These are phyloP conservation scores for Pocota personata DNA, from an alignment of 2,888 invertebrate species.

Conservation along the genomic window DNA sequence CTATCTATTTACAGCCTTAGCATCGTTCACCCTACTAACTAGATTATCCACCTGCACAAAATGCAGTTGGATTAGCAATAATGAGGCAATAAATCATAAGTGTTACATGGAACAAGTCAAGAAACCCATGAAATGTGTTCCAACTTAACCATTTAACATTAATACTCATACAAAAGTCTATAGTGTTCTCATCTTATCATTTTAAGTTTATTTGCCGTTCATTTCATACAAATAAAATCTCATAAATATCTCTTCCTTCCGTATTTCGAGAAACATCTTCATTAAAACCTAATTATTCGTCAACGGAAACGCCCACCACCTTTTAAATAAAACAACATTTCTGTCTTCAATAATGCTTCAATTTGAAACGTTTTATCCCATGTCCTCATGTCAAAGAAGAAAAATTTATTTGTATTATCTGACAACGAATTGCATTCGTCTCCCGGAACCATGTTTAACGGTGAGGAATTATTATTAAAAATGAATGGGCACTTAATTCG, in stretches of 20 bases:
- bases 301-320: constrained; percentile 45
- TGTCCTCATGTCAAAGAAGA: background rate
- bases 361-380: background rate
- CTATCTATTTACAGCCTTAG: too few species aligned
- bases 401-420: constrained; percentile 54
- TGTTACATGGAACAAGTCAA: too few species aligned
- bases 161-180: too few species aligned
- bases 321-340: constrained; percentile 4
- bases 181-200: background rate
- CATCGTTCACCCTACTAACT: too few species aligned
- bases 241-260: constrained; percentile 8
- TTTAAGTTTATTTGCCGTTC: background rate
- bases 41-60: too few species aligned
- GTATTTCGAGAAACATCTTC: constrained; percentile 7
- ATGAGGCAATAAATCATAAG: too few species aligned
- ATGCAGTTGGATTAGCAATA: too few species aligned
- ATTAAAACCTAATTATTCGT: constrained; percentile 44
- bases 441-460: constrained; percentile 21
- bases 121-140: too few species aligned
- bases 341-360: background rate
- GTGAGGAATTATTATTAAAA: constrained; percentile 45
- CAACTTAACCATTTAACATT: too few species aligned
- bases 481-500: constrained; percentile 63
- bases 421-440: constrained; percentile 42
- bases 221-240: background rate